Evolutionary conservation across 2,888 invertebrate genomes (phyloP).

Genomic region (Eulithis testata): DNA sequence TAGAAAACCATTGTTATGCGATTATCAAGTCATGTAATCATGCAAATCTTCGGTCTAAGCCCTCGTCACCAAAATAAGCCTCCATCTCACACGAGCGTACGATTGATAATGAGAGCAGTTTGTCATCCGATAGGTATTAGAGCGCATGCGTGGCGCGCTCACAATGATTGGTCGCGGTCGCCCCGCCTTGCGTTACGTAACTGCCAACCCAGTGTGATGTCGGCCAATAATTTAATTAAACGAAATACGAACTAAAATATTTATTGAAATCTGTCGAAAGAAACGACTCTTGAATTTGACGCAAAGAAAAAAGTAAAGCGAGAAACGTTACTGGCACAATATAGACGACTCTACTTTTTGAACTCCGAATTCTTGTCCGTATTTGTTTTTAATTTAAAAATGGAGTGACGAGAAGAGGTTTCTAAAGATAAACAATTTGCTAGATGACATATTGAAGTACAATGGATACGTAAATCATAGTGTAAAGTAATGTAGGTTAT

Average conservation of each 20-base stretch:
- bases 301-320: background rate
- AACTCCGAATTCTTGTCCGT: background rate
- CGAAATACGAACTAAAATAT: constrained; percentile 9
- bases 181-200: constrained; percentile 70
- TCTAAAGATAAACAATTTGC: background rate
- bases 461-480: constrained; percentile 5
- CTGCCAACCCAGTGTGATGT: constrained; percentile 32
- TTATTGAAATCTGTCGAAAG: background rate
- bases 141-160: constrained; percentile 60
- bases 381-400: constrained; percentile 2
- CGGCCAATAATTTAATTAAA: constrained; percentile 31
- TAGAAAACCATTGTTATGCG: no score
- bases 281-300: background rate
- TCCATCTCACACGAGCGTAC: background rate
- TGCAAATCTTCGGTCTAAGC: no score
- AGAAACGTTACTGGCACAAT: background rate
- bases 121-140: constrained; percentile 50
- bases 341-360: background rate
- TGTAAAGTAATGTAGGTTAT: constrained; percentile 16
- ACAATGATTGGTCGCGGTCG: constrained; percentile 71
- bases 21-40: no score
- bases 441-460: background rate
- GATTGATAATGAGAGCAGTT: constrained; percentile 17
- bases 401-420: background rate
- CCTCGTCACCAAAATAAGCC: no score